A percentile compares a stretch with the other conserved stretches of the same genome.
phyloP scores from a whole-genome alignment of 2,113 vertebrate species.

The Chlamydotis undulata region DNA sequence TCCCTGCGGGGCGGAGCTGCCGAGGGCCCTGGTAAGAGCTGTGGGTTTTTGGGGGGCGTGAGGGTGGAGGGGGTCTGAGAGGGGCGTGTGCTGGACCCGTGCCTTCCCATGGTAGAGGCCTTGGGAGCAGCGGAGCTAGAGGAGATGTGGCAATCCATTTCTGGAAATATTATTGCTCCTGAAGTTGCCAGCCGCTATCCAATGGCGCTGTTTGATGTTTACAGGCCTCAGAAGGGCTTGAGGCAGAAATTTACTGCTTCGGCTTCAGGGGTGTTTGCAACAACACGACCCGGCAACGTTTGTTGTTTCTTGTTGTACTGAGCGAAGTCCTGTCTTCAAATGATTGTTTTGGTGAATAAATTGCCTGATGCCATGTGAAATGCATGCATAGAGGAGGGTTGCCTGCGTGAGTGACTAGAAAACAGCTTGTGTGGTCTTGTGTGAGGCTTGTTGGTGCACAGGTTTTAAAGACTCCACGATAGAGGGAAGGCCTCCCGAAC shows the following conservation, averaged over 20 bases:
- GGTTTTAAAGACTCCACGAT: neutral
- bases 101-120: too few species aligned
- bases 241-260: too few species aligned
- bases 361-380: neutral
- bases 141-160: rapidly evolving
- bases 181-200: rapidly evolving
- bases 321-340: neutral
- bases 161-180: neutral
- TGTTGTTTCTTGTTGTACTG: rapidly evolving
- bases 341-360: rapidly evolving
- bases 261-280: too few species aligned
- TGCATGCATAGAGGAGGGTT: rapidly evolving
- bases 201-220: rapidly evolving
- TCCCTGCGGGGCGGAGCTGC: rapidly evolving
- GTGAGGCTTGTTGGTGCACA: rapidly evolving
- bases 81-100: rapidly evolving
- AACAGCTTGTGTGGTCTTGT: neutral
- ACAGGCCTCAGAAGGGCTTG: neutral
- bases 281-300: rapidly evolving
- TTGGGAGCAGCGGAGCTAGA: neutral
- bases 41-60: neutral
- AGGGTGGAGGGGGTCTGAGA: neutral
- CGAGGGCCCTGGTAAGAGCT: rapidly evolving
- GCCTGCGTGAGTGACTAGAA: neutral
- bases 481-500: neutral